Base-by-base conservation (phyloP, 2,113 vertebrate genomes). In the Aptenodytes patagonicus region DNA sequence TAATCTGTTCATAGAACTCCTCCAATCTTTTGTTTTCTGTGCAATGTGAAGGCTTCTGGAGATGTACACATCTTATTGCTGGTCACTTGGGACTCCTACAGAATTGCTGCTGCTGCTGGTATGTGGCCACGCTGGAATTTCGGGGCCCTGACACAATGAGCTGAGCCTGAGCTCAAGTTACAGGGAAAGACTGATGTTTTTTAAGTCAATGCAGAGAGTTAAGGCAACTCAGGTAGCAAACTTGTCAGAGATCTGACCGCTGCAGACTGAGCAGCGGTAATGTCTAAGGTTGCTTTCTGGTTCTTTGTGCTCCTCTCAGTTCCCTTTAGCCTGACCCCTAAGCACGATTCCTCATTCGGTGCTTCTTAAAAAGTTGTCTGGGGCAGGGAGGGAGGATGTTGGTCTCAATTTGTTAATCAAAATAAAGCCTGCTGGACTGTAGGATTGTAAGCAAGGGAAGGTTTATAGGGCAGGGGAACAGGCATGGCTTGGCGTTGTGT, bases 71-170 rank as follows among this genome's bases (percentile, higher is more conserved):
- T 44, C 0, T 7, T 15, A 1, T 10, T n/a, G 44, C 36, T 52
- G 70, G 20, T 79, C 42, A 1, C 61, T 18, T 7, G 26, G 81
- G 66, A 9, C 77, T 80, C 46, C 34, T 25, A 4, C 58, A 10
- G 83, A 86, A 40, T 36, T 13, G 9, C 58, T 89, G 98, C 85
- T 60, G 55, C 14, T 87, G 96, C 46, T 75, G 98, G 98, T 98
- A 97, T 98, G 98, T 97, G 98, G 98, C 98, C 98, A 97, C 70
- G 54, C 97, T 98, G 98, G 98, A 98, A 98, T 98, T 98, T 98
- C 96, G 97, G 97, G 97, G 96, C 97, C 97, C 98, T 98, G 98
- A 97, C 84, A 89, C 87, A 97, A 98, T 97, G 98, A 98, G 98
- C 98, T 98, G 97, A 97, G 97, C 97, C 97, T 97, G 95, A 97